Evolutionary conservation across 2,797 vertebrate genomes (phyloP), one percentile per base, ranked within the genome.

Genomic region (Alfaro cultratus): DNA sequence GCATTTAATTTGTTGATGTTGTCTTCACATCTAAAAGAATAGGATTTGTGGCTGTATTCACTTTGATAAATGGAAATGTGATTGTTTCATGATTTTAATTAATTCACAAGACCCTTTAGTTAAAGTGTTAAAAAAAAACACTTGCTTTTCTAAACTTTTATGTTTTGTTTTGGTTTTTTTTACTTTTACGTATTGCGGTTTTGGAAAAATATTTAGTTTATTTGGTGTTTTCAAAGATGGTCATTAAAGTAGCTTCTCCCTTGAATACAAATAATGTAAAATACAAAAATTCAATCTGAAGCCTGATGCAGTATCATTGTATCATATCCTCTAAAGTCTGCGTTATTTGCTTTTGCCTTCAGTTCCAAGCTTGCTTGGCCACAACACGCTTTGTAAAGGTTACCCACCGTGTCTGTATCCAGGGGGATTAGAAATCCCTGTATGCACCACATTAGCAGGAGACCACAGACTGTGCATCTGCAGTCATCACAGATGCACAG

Each of bases 301-400:
- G 49, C 16, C 4, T 84, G 41, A 43, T 64, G 23, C 60, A 80
- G 84, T 78, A 84, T 87, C 79, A 82, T 45, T 82, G 74, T 85
- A 83, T 91, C 82, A 83, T 75, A 55, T 88, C 87, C 74, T 76
- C 45, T 81, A 74, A 90, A 81, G 80, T 82, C 77, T 73, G 39
- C 76, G 46, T 80, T 75, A 72, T 88, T 78, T 31, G 4, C 74
- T 74, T 89, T 81, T n/a, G 18, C 76, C 80, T 82, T 78, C 80
- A 75, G 45, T 77, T 76, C 11, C 11, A 39, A 39, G 70, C 53
- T 75, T 85, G 82, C 87, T 80, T 77, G 76, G 83, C 83, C 77
- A 74, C 78, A 76, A 68, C 76, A 68, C 53, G 75, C 72, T 83
- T 81, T 84, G 71, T 85, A 76, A 75, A 36, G 78, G 81, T 79